phyloP scores from a whole-genome alignment of 2,888 invertebrate species.

The Lottia gigantea region DNA sequence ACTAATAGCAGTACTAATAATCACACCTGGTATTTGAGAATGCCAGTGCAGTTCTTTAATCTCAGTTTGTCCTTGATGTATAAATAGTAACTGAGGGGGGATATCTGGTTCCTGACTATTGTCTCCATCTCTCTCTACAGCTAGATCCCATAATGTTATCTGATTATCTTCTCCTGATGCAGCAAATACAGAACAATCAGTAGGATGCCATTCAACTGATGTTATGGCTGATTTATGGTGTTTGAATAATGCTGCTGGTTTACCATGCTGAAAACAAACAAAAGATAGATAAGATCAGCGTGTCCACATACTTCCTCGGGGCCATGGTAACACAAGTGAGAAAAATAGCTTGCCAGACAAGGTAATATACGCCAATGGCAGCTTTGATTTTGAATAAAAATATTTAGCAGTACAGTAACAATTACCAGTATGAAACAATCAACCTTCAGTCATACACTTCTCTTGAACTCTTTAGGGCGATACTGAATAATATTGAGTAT shows the following conservation, averaged over 20 bases:
- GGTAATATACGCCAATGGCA: too few species aligned
- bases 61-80: conserved; percentile 97
- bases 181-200: conserved; percentile 91
- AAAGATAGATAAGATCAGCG: background rate
- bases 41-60: conserved; percentile 99
- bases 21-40: conserved; percentile 90
- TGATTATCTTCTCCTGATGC: conserved; percentile 95
- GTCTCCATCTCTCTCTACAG: conserved; percentile 61
- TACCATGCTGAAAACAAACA: conserved; percentile 69
- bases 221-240: conserved; percentile 94
- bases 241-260: conserved; percentile 91
- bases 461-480: too few species aligned
- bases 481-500: too few species aligned
- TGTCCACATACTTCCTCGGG: too few species aligned
- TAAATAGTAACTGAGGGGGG: conserved; percentile 95
- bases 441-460: too few species aligned
- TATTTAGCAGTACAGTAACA: too few species aligned
- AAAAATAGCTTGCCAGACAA: too few species aligned
- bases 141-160: conserved; percentile 94
- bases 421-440: too few species aligned
- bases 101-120: conserved; percentile 49
- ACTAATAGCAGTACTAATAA: conserved; percentile 92
- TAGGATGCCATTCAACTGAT: conserved; percentile 96
- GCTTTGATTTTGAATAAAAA: too few species aligned
- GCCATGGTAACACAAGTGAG: too few species aligned